These are phyloP conservation scores for Drosophila kanekoi DNA, from an alignment of 2,888 invertebrate genomes.

Conservation along the genomic window DNA sequence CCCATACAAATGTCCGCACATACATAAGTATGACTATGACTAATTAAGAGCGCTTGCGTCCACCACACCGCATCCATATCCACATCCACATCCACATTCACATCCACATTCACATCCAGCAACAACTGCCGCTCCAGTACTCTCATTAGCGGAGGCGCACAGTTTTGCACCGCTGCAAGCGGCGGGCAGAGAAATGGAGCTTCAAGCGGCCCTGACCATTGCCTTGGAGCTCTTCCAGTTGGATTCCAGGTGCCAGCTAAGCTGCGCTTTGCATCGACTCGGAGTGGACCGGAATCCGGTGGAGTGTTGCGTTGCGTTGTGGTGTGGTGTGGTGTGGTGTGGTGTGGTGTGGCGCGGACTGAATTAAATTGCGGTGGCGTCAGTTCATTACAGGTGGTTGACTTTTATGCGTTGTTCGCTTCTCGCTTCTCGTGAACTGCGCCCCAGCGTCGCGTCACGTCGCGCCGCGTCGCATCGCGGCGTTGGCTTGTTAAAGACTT, in stretches of 20 bases:
- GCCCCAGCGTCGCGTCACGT: neutral
- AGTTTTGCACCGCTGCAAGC: slow-evolving; percentile 70
- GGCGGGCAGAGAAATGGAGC: slow-evolving; percentile 15
- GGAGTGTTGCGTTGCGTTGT: slow-evolving; percentile 2
- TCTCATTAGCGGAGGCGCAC: slow-evolving; percentile 45
- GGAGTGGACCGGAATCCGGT: slow-evolving; percentile 10
- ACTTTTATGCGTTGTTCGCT: slow-evolving; percentile 67
- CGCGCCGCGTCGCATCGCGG: slow-evolving; percentile 29
- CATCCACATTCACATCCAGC: slow-evolving; percentile 12
- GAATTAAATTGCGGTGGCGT: slow-evolving; percentile 82
- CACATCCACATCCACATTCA: neutral
- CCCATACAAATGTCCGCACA: neutral
- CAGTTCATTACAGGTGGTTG: slow-evolving; percentile 83
- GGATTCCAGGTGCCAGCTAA: slow-evolving; percentile 17
- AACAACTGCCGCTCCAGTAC: slow-evolving; percentile 21
- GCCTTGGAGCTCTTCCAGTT: slow-evolving; percentile 14
- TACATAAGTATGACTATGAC: slow-evolving; percentile 59
- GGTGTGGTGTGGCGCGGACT: slow-evolving; percentile 50
- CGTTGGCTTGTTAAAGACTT: slow-evolving; percentile 54
- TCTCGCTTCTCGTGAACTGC: slow-evolving; percentile 26
- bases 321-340: slow-evolving; percentile 29
- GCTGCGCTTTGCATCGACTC: slow-evolving; percentile 31
- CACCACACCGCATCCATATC: slow-evolving; percentile 1
- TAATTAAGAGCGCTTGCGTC: slow-evolving; percentile 63
- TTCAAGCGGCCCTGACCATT: slow-evolving; percentile 23